phyloP scores from a whole-genome alignment of 2,797 vertebrate genomes.

The Garrulus glandarius region DNA sequence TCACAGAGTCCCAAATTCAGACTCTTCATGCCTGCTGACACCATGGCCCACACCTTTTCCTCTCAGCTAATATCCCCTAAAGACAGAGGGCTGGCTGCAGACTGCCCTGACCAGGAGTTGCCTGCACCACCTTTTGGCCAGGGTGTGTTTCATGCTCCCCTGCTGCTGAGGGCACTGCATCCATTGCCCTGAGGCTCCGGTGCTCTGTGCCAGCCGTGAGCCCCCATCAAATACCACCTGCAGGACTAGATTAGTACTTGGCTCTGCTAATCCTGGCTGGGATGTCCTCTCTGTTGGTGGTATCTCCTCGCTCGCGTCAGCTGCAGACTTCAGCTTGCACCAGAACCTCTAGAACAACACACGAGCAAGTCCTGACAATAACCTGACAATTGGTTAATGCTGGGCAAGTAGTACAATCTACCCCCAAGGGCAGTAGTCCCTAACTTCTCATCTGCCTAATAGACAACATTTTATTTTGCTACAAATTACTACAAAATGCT shows the following conservation, averaged over 20 bases:
- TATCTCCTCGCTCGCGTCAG: not conserved
- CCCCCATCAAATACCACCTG: not conserved
- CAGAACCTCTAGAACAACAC: not conserved
- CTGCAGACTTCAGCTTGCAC: not conserved
- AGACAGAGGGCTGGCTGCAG: not conserved
- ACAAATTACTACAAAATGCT: not conserved
- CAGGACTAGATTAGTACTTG: not conserved
- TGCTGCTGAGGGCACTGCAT: not conserved
- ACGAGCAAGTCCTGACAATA: not conserved
- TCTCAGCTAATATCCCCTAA: not conserved
- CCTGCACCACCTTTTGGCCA: rapidly evolving
- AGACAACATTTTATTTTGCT: not conserved
- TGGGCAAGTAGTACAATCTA: not conserved
- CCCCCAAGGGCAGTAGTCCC: not conserved
- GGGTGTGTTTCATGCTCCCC: rapidly evolving
- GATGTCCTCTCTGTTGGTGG: not conserved
- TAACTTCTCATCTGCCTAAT: not conserved
- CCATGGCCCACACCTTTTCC: rapidly evolving
- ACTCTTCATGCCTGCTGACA: not conserved
- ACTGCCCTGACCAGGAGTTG: not conserved
- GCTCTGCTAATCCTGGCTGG: not conserved
- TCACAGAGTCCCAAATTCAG: not conserved
- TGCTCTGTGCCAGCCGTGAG: rapidly evolving
- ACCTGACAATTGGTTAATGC: not conserved
- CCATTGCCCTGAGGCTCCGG: rapidly evolving